Evolutionary conservation across 2,113 vertebrate genomes (phyloP), one percentile per base, ranked within the genome.

Genomic region (Vidua macroura): DNA sequence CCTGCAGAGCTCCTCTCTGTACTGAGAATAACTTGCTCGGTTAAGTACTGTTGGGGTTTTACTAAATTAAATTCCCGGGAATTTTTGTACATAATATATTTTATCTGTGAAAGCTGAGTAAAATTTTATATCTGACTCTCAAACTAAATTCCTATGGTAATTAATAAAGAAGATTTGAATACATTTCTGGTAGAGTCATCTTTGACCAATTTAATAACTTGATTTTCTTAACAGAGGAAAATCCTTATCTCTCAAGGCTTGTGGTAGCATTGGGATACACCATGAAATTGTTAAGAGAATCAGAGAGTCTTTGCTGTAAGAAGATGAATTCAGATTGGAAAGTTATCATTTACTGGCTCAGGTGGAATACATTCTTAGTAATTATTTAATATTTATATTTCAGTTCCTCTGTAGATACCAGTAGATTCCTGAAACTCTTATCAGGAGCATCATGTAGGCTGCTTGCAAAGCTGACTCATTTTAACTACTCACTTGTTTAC

Each of bases 211-310:
- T 94, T 94, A 95, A 94, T 95, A 95, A 83, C 93, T 94, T 96
- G 88, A 86, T 97, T 97, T 95, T 92, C 88, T 70, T 97, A 97
- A 83, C 90, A 96, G 96, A 93, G 93, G 91, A 97, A 95, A 96
- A 24, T 48, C 28, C 74, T 95, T 97, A 96, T 97, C 96, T 97
- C 91, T 95, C 83, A 75, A 91, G 80, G 90, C 93, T 94, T 92
- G 90, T 69, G 30, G 87, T 86, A 92, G 79, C 72, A 59, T 20
- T 93, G 75, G 87, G 90, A 92, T 88, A 90, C 48, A 93, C 63
- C 51, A 59, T 52, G 76, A 95, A 90, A 97, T 90, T 96, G 79
- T 86, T 87, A 88, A 86, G 82, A 95, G 85, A 88, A 74, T 83
- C 91, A 74, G 64, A 90, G 53, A 72, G 70, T 62, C 31, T 93